Evolutionary conservation across 1,140 invertebrate genomes (phyloP), one percentile per base, ranked within the genome.

Genomic region (Diabrotica virgifera): DNA sequence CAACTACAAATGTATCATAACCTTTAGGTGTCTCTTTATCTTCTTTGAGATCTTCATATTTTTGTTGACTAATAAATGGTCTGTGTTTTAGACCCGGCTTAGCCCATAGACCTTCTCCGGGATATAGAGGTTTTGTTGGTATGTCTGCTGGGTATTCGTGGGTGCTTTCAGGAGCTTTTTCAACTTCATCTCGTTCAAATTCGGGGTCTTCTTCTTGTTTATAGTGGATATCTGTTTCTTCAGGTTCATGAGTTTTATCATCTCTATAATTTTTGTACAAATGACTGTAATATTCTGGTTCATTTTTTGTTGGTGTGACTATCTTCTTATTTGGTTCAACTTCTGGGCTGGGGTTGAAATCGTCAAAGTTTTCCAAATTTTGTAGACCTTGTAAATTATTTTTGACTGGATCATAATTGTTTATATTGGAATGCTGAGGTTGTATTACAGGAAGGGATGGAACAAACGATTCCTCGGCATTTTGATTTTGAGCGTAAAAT

Each of bases 91-190:
- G 0, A 74, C 77, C 12, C 5, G 78, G 80, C 46, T 80, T 82
- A 0, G 82, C 82, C 81, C 84, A 83, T 38, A 76, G 50, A 2
- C 82, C 83, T 40, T 81, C 78, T 0, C 74, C 79, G 0, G 77
- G 77, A 65, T 85, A 84, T 38, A 82, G 81, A 1, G 83, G 82
- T 46, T 75, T 77, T 0, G 84, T 85, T 2, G 81, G 71, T 7
- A 84, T 75, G 14, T 68, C 67, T 24, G 54, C 59, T 5, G 71
- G 68, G 7, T 60, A 51, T 60, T 74, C 73, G 53, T 75, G 72
- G 37, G 67, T 62, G 60, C 65, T 72, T 53, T 59, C 14, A 24
- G 66, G 64, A n/a, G 53, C 65, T 24, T 13, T 62, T 65, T 62
- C 62, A 5, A 38, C 46, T 60, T 63, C 57, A 40, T 65, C 59